Conservation (phyloP, 2,113 vertebrate genomes). For the Microcebus tavaratra region DNA sequence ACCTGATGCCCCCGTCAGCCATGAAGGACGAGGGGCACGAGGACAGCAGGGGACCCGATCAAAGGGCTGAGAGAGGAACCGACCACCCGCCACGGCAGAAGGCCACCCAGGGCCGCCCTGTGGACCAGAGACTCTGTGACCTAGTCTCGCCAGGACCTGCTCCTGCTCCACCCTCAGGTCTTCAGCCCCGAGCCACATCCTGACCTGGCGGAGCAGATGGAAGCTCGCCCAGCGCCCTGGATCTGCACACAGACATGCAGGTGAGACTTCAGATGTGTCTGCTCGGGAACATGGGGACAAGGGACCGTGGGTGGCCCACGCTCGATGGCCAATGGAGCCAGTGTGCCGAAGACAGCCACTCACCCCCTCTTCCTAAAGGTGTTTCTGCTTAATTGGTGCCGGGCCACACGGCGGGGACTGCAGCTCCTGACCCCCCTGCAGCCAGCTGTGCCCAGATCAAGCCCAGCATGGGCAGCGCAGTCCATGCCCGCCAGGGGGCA, state of each 20-base stretch:
- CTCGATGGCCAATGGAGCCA: neutral
- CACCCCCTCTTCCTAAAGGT: neutral
- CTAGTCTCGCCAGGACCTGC: neutral
- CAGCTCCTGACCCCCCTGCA: neutral
- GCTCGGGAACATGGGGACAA: neutral
- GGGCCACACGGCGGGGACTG: no score
- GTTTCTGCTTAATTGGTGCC: neutral
- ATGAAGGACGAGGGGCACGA: neutral
- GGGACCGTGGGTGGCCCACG: neutral
- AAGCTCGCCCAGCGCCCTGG: neutral
- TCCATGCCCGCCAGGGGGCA: no score
- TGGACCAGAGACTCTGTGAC: no score
- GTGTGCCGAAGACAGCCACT: neutral
- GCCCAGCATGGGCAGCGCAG: neutral
- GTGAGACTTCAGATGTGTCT: neutral
- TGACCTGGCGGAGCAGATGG: neutral
- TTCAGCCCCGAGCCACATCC: neutral
- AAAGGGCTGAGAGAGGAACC: no score
- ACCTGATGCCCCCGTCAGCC: neutral
- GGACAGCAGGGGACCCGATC: neutral
- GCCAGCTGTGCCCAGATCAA: neutral
- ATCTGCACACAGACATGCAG: neutral
- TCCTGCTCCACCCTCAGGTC: neutral
- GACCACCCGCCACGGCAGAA: no score
- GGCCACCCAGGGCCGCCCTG: no score